Evolutionary conservation across 2,797 vertebrate genomes (phyloP), one percentile per base, ranked within the genome.

Genomic region (Lophotriccus pileatus): DNA sequence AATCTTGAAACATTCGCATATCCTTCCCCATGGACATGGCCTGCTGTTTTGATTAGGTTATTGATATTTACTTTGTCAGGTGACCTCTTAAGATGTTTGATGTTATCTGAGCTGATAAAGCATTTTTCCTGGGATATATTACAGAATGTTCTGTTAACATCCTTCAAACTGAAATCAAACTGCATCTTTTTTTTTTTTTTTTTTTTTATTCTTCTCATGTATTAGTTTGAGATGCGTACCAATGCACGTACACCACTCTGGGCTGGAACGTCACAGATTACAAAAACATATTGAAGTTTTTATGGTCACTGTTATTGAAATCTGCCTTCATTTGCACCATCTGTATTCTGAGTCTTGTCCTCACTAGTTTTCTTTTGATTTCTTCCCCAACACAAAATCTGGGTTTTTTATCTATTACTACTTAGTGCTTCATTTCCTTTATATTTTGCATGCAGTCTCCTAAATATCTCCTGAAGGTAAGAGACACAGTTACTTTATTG

Each of bases 391-490:
- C 59, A 72, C 28, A 94, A 95, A 84, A 82, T 60, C 46, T 24
- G 2, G 64, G 94, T 67, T 90, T 93, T 93, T 93, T 23, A 64
- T 94, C 82, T 84, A 91, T 95, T 69, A 59, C 86, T 92, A 59
- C 49, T 95, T 79, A 97, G 86, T 24, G 0, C 94, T 96, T 96
- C 67, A 89, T 97, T 96, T 96, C 86, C 94, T 96, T 96, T 97
- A 21, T 96, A 47, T 97, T 98, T 97, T 97, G 90, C 96, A 94
- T 97, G 98, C 98, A 98, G 98, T 99, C 98, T 97, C 98, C 98
- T 97, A 98, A 98, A 98, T 98, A 98, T 94, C 97, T 98, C 66
- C 96, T 98, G 96, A 98, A 98, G 98, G 98, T 98, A 98, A 98
- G 98, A 97, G 34, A 59, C 68, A 73, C 30, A 46, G 62, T 95